Conservation (phyloP, 2,888 invertebrate species). For the Cheilosia variabilis region DNA sequence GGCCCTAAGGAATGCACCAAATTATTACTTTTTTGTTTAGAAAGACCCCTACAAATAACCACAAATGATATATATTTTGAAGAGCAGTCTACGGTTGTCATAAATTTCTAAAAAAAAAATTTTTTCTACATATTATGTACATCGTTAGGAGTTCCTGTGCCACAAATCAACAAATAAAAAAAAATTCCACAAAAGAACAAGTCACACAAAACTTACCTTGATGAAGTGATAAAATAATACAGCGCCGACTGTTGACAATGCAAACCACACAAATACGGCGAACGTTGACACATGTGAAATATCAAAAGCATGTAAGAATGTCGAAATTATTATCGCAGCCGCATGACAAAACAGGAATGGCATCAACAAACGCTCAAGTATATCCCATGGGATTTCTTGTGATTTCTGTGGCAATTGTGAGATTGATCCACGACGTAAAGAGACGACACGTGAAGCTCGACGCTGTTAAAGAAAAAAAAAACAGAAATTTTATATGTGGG, state of each 20-base stretch:
- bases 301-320: constrained; percentile 88
- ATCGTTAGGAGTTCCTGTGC: not conserved
- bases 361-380: constrained; percentile 89
- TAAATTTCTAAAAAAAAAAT: too few relatives aligned
- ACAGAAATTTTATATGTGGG: constrained; percentile 23
- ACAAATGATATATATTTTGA: too few relatives aligned
- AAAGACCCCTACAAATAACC: too few relatives aligned
- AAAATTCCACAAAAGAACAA: not conserved
- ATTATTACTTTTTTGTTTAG: too few relatives aligned
- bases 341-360: constrained; percentile 93
- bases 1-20: too few relatives aligned
- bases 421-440: constrained; percentile 86
- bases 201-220: constrained; percentile 87
- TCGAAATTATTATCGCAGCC: constrained; percentile 89
- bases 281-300: constrained; percentile 91
- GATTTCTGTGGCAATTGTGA: constrained; percentile 85
- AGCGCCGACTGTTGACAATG: constrained; percentile 89
- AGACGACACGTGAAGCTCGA: constrained; percentile 84
- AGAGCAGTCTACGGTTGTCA: too few relatives aligned
- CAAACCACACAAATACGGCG: constrained; percentile 91
- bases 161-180: not conserved
- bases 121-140: not conserved
- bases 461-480: constrained; percentile 78
- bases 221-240: constrained; percentile 93
- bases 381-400: constrained; percentile 89